Evolutionary conservation across 2,113 vertebrate species (phyloP), one percentile per base, ranked within the genome.

Genomic region (Oxygymnocypris stewartii): DNA sequence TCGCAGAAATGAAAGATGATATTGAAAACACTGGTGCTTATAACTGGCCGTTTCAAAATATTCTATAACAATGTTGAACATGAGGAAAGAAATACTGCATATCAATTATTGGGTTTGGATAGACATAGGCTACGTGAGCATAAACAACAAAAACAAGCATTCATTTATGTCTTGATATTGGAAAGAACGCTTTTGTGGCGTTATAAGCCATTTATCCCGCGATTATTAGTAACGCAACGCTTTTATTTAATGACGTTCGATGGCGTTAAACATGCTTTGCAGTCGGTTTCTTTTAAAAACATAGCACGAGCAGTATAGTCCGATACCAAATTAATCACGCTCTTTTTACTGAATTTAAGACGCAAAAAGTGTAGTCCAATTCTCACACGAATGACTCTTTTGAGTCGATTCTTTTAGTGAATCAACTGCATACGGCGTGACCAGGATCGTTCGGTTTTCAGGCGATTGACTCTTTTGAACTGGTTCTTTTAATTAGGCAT

Each of bases 1-100:
- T 42, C 69, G 12, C 42, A 75, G n/a, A 75, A 47, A 23, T 75
- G 73, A 14, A 75, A 75, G 11, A 47, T 75, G 73, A 75, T 75
- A 20, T n/a, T 80, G 54, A 65, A 28, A 44, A 44, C 40, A 18
- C 44, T n/a, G 40, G n/a, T 31, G 49, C 49, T 78, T 54, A 12
- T 16, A 57, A 35, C 25, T 49, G 25, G 25, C 47, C 75, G n/a
- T 49, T 77, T 78, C 16, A 63, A 59, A 37, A 80, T 59, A 63
- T 40, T 40, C 23, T 25, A 13, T n/a, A 80, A 42, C 78, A 16
- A 61, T 61, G 13, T 23, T 40, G 11, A 40, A n/a, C 54, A 54
- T 25, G 31, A 51, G 35, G 25, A 31, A 10, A 54, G 75, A 31
- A 78, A 35, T 40, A 11, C 31, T 40, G 35, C 31, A 4, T 69